phyloP scores from a whole-genome alignment of 2,888 invertebrate species.

The Macrosoma leucophasiata region DNA sequence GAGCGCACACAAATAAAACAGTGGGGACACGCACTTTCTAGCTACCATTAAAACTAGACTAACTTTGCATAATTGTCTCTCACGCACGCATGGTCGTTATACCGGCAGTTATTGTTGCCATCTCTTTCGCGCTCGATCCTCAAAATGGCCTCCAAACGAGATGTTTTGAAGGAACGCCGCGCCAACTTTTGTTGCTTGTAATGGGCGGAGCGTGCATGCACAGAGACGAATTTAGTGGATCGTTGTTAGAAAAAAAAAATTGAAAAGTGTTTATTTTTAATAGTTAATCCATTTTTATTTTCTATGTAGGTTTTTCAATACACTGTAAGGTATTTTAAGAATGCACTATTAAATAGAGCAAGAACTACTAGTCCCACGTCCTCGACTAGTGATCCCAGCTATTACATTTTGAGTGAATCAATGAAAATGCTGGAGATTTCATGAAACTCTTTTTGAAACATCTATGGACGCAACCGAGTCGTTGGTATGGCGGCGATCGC shows the following conservation, averaged over 20 bases:
- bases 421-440: no score
- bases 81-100: constrained; percentile 60
- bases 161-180: constrained; percentile 74
- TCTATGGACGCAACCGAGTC: no score
- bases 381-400: no score
- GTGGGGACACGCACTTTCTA: constrained; percentile 52
- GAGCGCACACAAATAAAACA: no score
- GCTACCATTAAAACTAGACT: constrained; percentile 66
- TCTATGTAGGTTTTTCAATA: constrained; percentile 2
- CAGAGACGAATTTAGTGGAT: constrained; percentile 48
- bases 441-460: no score
- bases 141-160: constrained; percentile 76
- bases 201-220: constrained; percentile 71
- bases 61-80: constrained; percentile 73
- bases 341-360: no score
- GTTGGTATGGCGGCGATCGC: no score
- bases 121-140: constrained; percentile 65
- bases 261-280: not conserved
- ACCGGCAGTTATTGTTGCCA: constrained; percentile 39
- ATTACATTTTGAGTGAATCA: no score
- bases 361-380: no score
- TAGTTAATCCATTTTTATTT: not conserved
- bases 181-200: constrained; percentile 74
- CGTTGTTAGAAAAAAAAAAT: constrained; percentile 6
- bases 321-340: no score